Evolutionary conservation across 1,140 invertebrate genomes (phyloP).

Genomic region (Psix sp.): DNA sequence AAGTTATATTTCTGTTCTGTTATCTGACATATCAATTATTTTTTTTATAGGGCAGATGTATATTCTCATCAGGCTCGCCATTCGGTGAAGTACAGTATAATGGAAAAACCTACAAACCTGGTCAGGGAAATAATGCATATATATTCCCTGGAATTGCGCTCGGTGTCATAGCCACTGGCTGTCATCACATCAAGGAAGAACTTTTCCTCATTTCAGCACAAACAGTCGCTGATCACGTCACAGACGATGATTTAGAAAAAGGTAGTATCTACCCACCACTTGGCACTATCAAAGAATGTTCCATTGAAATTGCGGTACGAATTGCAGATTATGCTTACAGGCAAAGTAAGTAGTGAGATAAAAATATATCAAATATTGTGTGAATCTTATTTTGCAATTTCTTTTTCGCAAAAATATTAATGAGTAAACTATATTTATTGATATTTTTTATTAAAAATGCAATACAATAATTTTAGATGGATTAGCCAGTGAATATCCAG

Average conservation of each 20-base stretch:
- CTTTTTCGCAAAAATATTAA: too few relatives aligned
- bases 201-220: slow-evolving; percentile 94
- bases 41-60: slow-evolving; percentile 84
- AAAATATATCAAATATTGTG: too few relatives aligned
- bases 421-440: neutral
- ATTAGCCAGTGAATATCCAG: slow-evolving; percentile 89
- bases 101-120: slow-evolving; percentile 89
- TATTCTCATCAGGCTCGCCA: slow-evolving; percentile 95
- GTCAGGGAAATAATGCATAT: slow-evolving; percentile 98
- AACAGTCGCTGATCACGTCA: slow-evolving; percentile 84
- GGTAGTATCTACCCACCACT: slow-evolving; percentile 89
- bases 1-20: neutral
- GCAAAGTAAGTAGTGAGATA: slow-evolving; percentile 73
- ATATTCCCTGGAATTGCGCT: slow-evolving; percentile 96
- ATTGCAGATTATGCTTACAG: slow-evolving; percentile 84
- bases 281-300: slow-evolving; percentile 84
- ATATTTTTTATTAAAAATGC: neutral
- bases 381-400: too few relatives aligned
- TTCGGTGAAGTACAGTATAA: slow-evolving; percentile 88
- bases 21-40: slow-evolving; percentile 13
- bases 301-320: slow-evolving; percentile 83
- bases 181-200: slow-evolving; percentile 92
- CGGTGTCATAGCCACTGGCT: slow-evolving; percentile 90
- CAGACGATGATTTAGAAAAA: slow-evolving; percentile 81
- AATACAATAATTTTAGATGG: slow-evolving; percentile 75